phyloP scores from a whole-genome alignment of 2,113 vertebrate species.

The Syngnathus typhle region DNA sequence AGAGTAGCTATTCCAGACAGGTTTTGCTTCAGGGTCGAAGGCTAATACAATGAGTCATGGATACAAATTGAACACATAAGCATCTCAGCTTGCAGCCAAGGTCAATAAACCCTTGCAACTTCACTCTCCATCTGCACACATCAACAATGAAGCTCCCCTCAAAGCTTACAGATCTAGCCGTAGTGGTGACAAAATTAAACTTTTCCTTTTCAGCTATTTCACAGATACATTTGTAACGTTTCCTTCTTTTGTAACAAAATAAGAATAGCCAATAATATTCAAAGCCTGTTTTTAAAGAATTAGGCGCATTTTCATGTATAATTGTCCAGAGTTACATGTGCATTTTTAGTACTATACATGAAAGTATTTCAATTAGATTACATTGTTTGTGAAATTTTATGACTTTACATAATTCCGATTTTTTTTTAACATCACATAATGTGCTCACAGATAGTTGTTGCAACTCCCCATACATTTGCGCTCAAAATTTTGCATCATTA shows the following conservation, averaged over 20 bases:
- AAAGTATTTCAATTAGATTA: not conserved
- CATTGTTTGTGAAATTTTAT: not conserved
- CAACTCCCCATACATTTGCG: not conserved
- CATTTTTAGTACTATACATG: not conserved
- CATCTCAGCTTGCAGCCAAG: constrained; percentile 1
- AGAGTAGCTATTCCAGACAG: not conserved
- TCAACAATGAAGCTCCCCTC: not conserved
- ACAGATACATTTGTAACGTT: no score
- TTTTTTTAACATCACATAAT: not conserved
- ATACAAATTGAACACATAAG: not conserved
- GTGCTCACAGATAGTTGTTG: not conserved
- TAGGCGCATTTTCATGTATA: not conserved
- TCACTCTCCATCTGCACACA: not conserved
- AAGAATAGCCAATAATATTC: no score
- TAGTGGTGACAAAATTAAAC: not conserved
- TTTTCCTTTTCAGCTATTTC: no score
- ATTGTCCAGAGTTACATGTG: not conserved
- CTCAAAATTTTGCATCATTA: not conserved
- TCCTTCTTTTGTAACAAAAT: no score
- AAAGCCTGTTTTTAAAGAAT: not conserved
- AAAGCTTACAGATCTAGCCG: not conserved
- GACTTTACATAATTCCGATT: not conserved
- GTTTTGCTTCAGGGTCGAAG: not conserved
- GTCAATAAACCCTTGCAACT: constrained; percentile 3
- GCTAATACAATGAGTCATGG: constrained; percentile 3